Conservation (phyloP, 2,797 vertebrate genomes). For the Chelonia mydas region DNA sequence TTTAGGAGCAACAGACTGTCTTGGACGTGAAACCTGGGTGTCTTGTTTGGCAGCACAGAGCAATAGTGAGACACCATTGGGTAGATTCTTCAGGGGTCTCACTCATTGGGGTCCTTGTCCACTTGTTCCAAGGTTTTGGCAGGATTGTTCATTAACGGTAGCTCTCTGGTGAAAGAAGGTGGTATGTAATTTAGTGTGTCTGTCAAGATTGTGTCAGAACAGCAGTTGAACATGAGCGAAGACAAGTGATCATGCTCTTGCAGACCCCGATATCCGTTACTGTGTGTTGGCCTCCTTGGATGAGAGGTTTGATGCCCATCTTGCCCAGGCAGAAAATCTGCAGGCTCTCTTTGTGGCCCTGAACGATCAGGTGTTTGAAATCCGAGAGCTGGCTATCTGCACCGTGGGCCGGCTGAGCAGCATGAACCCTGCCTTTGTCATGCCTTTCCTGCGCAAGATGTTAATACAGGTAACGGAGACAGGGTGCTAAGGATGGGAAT, state of each 20-base stretch:
- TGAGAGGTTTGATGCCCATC: constrained; percentile 96
- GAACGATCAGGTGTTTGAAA: constrained; percentile 98
- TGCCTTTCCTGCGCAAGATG: constrained; percentile 99
- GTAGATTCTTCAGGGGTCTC: background rate
- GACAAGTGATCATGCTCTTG: constrained; percentile 34
- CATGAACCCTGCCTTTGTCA: constrained; percentile 99
- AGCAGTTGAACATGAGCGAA: background rate
- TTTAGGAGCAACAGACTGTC: background rate
- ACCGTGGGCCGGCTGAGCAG: constrained; percentile 97
- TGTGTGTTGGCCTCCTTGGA: constrained; percentile 97
- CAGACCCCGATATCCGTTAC: constrained; percentile 98
- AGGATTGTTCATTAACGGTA: background rate
- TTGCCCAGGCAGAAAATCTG: constrained; percentile 97
- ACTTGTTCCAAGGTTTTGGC: background rate
- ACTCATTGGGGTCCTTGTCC: background rate
- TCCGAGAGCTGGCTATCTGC: constrained; percentile 97
- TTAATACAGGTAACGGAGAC: constrained; percentile 91
- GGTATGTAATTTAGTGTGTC: background rate
- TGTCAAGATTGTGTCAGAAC: background rate
- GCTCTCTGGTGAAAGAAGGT: background rate
- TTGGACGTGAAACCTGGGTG: background rate
- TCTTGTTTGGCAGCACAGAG: background rate
- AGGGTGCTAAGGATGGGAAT: background rate
- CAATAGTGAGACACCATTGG: background rate
- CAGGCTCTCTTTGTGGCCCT: constrained; percentile 97